Conservation (phyloP, 1,140 invertebrate genomes). For the Metaphire vulgaris region DNA sequence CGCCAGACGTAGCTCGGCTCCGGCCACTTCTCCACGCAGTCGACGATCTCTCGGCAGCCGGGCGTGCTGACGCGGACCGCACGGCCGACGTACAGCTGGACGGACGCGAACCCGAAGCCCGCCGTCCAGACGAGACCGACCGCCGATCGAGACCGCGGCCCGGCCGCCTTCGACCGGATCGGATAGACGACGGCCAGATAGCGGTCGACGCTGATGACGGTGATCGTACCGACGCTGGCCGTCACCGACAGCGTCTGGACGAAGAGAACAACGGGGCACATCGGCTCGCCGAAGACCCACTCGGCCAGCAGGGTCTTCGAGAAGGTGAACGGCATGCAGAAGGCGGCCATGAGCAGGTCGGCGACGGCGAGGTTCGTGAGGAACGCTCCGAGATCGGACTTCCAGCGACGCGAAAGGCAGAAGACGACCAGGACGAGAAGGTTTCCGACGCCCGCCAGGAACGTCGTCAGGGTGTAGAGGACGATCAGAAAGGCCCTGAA, state of each 20-base stretch:
- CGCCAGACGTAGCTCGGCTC: conserved; percentile 31
- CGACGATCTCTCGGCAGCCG: neutral
- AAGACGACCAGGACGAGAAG: conserved; percentile 43
- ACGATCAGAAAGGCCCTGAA: conserved; percentile 36
- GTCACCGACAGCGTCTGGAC: conserved; percentile 44
- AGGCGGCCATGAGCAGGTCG: conserved; percentile 49
- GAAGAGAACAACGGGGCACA: conserved; percentile 47
- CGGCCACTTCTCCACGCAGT: conserved; percentile 42
- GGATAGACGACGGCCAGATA: conserved; percentile 44
- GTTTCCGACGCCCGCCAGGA: conserved; percentile 43
- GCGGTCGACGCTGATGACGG: conserved; percentile 48
- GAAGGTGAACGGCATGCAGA: conserved; percentile 52
- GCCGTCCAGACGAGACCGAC: conserved; percentile 54
- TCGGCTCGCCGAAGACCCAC: conserved; percentile 46
- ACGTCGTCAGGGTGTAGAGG: conserved; percentile 40
- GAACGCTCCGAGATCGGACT: conserved; percentile 55
- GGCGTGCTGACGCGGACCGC: conserved; percentile 34
- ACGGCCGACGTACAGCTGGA: conserved; percentile 52
- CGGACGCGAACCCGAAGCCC: conserved; percentile 46
- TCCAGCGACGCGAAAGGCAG: conserved; percentile 36
- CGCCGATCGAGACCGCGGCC: conserved; percentile 38
- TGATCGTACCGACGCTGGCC: conserved; percentile 47
- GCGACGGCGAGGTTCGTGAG: conserved; percentile 69
- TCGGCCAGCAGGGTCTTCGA: conserved; percentile 39
- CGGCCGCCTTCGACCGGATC: conserved; percentile 33